These are phyloP conservation scores for Leucophora obtusa DNA, from an alignment of 2,888 invertebrate genomes.

Conservation along the genomic window DNA sequence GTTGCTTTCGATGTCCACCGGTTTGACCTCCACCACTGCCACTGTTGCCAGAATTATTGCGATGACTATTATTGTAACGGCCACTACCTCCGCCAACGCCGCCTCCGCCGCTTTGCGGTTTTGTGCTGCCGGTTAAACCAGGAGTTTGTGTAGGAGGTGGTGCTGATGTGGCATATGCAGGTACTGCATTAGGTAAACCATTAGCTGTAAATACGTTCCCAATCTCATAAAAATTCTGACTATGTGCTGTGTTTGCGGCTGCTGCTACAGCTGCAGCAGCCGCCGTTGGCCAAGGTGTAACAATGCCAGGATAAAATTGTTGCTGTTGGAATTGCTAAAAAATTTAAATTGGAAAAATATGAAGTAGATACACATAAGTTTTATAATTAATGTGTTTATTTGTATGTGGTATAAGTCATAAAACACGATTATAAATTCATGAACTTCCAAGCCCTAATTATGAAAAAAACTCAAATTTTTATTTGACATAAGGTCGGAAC, in stretches of 20 bases:
- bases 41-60: slow-evolving; percentile 73
- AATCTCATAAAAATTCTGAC: slow-evolving; percentile 83
- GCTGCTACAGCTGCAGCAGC: slow-evolving; percentile 77
- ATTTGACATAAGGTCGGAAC: too few species aligned
- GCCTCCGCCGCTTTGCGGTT: slow-evolving; percentile 70
- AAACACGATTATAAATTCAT: too few species aligned
- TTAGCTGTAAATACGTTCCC: slow-evolving; percentile 86
- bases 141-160: slow-evolving; percentile 72
- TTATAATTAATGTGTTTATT: too few species aligned
- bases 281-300: slow-evolving; percentile 79
- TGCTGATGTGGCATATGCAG: slow-evolving; percentile 74
- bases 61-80: slow-evolving; percentile 73
- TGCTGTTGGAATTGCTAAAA: slow-evolving; percentile 82
- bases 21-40: slow-evolving; percentile 68
- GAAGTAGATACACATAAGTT: not conserved
- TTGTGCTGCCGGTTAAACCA: slow-evolving; percentile 69
- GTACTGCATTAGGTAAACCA: slow-evolving; percentile 83
- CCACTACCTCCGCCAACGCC: slow-evolving; percentile 65
- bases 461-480: too few species aligned
- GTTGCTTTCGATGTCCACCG: slow-evolving; percentile 74
- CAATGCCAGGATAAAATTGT: slow-evolving; percentile 83
- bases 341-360: not conserved
- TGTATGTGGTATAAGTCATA: too few species aligned
- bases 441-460: too few species aligned
- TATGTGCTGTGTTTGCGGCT: slow-evolving; percentile 77